Percentiles rank a stretch among this genome's conserved stretches.
phyloP scores from a whole-genome alignment of 2,888 invertebrate species.

The Geotrupes spiniger region DNA sequence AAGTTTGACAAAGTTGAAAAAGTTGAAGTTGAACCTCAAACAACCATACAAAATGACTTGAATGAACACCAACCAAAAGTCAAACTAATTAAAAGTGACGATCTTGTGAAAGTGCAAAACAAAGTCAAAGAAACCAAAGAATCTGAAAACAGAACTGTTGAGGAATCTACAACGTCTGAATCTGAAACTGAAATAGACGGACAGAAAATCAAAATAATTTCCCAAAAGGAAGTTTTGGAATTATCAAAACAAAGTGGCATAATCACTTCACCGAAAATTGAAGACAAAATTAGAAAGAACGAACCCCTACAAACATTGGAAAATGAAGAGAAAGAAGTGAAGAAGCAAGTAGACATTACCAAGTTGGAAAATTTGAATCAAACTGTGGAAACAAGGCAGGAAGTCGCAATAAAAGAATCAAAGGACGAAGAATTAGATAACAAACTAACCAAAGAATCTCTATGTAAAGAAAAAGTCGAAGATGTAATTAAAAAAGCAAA shows the following conservation, averaged over 20 bases:
- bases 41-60: slow-evolving; percentile 5
- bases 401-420: slow-evolving; percentile 1
- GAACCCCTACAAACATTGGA: no score
- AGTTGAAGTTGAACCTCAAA: slow-evolving; percentile 5
- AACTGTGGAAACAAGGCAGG: neutral
- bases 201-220: slow-evolving; percentile 49
- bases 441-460: neutral
- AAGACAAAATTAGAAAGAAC: slow-evolving; percentile 23
- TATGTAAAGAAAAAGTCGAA: neutral
- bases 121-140: slow-evolving; percentile 52
- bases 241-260: slow-evolving; percentile 26
- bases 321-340: slow-evolving; percentile 11
- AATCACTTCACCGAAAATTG: slow-evolving; percentile 7
- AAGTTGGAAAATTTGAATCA: slow-evolving; percentile 15
- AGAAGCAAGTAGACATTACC: slow-evolving; percentile 6
- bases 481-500: neutral
- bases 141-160: slow-evolving; percentile 52
- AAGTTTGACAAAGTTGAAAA: slow-evolving; percentile 20
- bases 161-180: slow-evolving; percentile 48
- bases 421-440: slow-evolving; percentile 1
- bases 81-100: slow-evolving; percentile 26
- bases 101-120: slow-evolving; percentile 47
- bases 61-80: slow-evolving; percentile 10
- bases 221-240: slow-evolving; percentile 46
- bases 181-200: slow-evolving; percentile 51